Evolutionary conservation across 2,113 vertebrate species (phyloP).

Genomic region (Gavialis gangeticus): DNA sequence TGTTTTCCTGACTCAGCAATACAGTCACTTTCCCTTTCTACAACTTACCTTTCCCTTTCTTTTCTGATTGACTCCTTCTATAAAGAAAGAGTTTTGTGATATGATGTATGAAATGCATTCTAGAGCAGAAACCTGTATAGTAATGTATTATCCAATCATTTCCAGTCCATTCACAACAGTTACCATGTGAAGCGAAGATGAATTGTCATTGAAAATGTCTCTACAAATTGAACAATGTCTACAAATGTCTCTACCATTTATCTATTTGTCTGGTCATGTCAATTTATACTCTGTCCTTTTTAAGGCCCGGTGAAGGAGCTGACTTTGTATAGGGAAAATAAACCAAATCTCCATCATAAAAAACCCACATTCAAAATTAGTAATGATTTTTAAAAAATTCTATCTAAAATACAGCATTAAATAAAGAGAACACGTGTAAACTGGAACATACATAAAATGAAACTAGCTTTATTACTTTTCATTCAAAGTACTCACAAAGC

Average conservation of each 20-base stretch:
- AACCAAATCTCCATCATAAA: neutral
- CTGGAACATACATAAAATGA: neutral
- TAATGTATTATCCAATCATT: neutral
- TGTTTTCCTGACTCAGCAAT: neutral
- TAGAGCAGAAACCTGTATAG: neutral
- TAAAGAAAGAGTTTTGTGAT: neutral
- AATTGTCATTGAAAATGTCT: neutral
- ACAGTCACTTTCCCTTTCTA: neutral
- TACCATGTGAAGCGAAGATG: neutral
- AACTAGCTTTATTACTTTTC: neutral
- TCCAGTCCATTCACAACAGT: neutral
- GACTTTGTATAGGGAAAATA: neutral
- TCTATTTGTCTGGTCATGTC: neutral
- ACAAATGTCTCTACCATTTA: rapidly evolving
- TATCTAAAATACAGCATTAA: neutral
- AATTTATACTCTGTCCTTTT: neutral
- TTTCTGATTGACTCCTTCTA: neutral
- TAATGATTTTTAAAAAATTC: neutral
- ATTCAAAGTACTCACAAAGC: neutral
- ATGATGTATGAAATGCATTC: neutral
- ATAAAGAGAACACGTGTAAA: neutral
- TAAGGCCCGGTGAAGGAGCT: neutral
- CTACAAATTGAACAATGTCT: neutral
- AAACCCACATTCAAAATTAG: neutral
- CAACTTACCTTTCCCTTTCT: neutral